Conservation (phyloP, 2,797 vertebrate genomes). For the Masticophis lateralis region DNA sequence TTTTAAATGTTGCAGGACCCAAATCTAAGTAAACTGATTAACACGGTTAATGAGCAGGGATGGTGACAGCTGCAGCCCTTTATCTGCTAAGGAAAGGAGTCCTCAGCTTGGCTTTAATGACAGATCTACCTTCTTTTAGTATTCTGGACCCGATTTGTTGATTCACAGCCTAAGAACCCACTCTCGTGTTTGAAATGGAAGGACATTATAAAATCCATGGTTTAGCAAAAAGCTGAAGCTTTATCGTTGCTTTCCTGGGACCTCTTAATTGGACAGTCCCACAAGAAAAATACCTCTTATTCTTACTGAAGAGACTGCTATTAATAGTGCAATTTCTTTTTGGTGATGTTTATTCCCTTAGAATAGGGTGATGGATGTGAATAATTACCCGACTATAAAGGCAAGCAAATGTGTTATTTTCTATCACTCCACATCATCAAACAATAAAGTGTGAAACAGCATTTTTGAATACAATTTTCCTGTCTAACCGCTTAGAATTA, state of each 20-base stretch:
- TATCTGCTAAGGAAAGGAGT: neutral
- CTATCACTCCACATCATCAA: slow-evolving; percentile 80
- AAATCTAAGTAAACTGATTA: neutral
- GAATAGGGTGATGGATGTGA: slow-evolving; percentile 77
- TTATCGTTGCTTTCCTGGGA: neutral
- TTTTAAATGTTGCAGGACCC: neutral
- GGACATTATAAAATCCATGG: neutral
- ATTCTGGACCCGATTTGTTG: neutral
- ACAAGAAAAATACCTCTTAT: slow-evolving; percentile 33
- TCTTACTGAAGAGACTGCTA: slow-evolving; percentile 58
- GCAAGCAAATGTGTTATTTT: slow-evolving; percentile 77
- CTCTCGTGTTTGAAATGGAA: neutral
- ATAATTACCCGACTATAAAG: slow-evolving; percentile 81
- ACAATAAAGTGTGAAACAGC: slow-evolving; percentile 81
- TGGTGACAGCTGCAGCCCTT: neutral
- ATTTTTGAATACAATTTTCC: slow-evolving; percentile 80
- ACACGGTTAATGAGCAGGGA: neutral
- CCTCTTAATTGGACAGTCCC: slow-evolving; percentile 33
- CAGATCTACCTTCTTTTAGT: neutral
- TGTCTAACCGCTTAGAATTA: slow-evolving; percentile 79
- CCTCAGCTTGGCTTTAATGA: neutral
- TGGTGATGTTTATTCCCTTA: slow-evolving; percentile 77
- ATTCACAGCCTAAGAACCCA: neutral
- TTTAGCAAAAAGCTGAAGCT: neutral
- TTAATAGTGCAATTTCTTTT: slow-evolving; percentile 74